A percentile compares a stretch with the other conserved stretches of the same genome.
Evolutionary conservation across 2,797 vertebrate species (phyloP).

Genomic region (Microhierax caerulescens): DNA sequence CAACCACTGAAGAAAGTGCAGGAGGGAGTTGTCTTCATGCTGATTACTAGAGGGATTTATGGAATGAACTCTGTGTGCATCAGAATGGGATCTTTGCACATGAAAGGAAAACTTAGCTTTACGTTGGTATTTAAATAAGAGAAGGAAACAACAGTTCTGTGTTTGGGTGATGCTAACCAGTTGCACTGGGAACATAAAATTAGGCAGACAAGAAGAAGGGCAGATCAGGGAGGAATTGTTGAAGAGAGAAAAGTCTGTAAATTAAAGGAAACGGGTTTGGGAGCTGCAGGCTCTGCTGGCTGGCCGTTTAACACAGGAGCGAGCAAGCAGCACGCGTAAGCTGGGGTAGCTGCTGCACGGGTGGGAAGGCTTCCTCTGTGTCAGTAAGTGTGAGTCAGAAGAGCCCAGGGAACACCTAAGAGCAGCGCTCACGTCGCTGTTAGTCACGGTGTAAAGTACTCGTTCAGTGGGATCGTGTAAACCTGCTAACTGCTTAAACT

Average conservation of each 20-base stretch:
- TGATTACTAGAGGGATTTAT: neutral
- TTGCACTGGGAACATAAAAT: neutral
- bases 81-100: neutral
- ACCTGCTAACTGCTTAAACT: accelerated
- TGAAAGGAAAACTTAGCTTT: neutral
- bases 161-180: neutral
- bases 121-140: neutral
- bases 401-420: neutral
- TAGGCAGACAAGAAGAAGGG: neutral
- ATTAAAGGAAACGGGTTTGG: neutral
- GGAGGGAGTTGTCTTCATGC: neutral
- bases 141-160: neutral
- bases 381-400: neutral
- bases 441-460: neutral
- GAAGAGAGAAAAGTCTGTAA: neutral
- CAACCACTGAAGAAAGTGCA: neutral
- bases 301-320: neutral
- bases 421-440: neutral
- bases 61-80: neutral
- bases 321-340: accelerated
- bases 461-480: neutral
- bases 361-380: neutral
- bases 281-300: accelerated
- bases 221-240: neutral
- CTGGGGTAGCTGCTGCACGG: neutral